Evolutionary conservation across 2,888 invertebrate genomes (phyloP), one percentile per base, ranked within the genome.

Genomic region (Melitaea athalia): DNA sequence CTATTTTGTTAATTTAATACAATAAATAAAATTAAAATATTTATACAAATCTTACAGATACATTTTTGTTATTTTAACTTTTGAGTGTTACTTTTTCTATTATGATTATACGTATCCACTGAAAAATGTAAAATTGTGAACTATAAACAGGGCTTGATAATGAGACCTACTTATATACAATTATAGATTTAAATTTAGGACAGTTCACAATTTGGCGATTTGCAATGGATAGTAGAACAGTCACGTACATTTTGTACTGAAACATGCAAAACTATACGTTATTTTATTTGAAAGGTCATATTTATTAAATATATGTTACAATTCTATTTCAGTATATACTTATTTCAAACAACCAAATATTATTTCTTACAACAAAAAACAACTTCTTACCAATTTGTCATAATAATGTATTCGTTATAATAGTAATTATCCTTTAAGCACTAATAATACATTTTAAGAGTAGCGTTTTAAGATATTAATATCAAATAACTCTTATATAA

Each of bases 391-490:
- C 11, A 52, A 52, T 11, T 52, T 5, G 8, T 24, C 52, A 55
- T 55, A 55, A 33, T 33, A n/a, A 33, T 14, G 14, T 33, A n/a
- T n/a, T n/a, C n/a, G n/a, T n/a, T n/a, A n/a, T n/a, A n/a, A 24
- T 24, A 24, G 3, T 55, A 38, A n/a, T 55, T 14, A 55, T 11
- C n/a, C 47, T 55, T 69, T 62, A 64, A 67, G 31, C 47, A 59
- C 59, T 67, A 72, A 55, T 69, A 69, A 64, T 69, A 72, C 64
- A 45, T 64, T 62, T 24, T 63, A 52, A 60, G 64, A 43, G 60
- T 69, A 68, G 57, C 59, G 45, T 66, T 43, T 52, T 24, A 24
- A 52, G 24, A 3, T 59, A 31, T 53, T 66, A 60, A 60, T 53
- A 53, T 66, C 53, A 60, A 55, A 61, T 61, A 6, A 33, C 38